Evolutionary conservation across 64 coral and sea anemone genomes (phyloP).

Genomic region (Anthopleura sola): DNA sequence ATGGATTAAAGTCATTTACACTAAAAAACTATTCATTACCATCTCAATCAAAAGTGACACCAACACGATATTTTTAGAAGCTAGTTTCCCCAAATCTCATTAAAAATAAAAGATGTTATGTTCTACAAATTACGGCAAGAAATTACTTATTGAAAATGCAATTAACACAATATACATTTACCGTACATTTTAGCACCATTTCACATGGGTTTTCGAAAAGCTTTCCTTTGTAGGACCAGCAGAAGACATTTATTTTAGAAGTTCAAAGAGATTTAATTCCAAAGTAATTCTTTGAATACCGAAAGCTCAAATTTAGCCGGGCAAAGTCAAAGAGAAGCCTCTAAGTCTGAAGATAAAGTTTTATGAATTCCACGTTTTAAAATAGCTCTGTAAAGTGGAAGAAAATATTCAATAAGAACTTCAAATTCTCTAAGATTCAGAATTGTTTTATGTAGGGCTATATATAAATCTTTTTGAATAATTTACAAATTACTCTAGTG

Average conservation of each 20-base stretch:
- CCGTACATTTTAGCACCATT: neutral
- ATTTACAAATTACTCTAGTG: neutral
- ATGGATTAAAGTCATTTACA: constrained; percentile 3
- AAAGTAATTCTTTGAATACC: constrained; percentile 38
- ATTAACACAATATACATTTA: neutral
- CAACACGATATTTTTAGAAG: neutral
- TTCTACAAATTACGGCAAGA: neutral
- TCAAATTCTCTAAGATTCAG: neutral
- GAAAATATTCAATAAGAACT: constrained; percentile 11
- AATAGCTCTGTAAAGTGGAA: constrained; percentile 7
- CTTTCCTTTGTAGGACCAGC: neutral
- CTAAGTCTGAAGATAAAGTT: constrained; percentile 17
- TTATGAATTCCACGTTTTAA: constrained; percentile 19
- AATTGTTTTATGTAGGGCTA: neutral
- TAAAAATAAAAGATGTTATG: constrained; percentile 17
- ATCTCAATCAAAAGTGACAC: constrained; percentile 14
- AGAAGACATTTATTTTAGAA: neutral
- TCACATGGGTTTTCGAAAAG: neutral
- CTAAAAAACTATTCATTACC: neutral
- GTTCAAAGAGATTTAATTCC: constrained; percentile 16
- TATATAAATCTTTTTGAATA: neutral
- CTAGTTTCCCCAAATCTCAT: constrained; percentile 25
- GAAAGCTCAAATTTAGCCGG: constrained; percentile 33
- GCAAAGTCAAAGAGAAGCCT: constrained; percentile 13
- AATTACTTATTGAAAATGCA: neutral